Percentiles rank a stretch among this genome's conserved stretches.
These are phyloP conservation scores for Palythoa caribaeorum DNA, from an alignment of 92 coral and sea anemone genomes.

Conservation along the genomic window DNA sequence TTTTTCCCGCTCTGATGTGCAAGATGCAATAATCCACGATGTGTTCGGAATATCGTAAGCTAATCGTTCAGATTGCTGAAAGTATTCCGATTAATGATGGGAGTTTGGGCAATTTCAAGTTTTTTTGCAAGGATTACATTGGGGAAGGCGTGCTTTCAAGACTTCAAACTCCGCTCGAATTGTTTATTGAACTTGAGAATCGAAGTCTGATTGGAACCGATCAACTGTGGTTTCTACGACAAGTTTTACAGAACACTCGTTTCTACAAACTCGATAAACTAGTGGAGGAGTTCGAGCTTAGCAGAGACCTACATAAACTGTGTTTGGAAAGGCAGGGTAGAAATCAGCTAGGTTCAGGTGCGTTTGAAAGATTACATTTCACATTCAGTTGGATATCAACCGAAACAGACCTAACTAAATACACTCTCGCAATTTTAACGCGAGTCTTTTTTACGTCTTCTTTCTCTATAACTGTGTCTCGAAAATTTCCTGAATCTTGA, in stretches of 20 bases:
- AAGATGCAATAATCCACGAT: background rate
- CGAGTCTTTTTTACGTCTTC: too few species aligned
- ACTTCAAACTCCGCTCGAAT: background rate
- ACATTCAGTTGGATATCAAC: too few species aligned
- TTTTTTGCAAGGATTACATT: conserved; percentile 15
- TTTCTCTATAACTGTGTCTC: too few species aligned
- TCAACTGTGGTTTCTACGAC: conserved; percentile 1
- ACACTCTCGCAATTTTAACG: too few species aligned
- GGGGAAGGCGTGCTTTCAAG: conserved; percentile 2
- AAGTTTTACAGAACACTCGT: background rate
- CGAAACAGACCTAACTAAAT: too few species aligned
- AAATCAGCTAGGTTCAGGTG: background rate
- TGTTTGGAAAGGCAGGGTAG: background rate
- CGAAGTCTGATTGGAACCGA: conserved; percentile 9
- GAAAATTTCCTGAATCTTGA: too few species aligned
- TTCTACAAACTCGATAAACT: conserved; percentile 26
- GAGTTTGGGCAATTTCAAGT: conserved; percentile 4
- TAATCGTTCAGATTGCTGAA: conserved; percentile 27
- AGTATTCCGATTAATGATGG: conserved; percentile 16
- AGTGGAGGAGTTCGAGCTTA: conserved; percentile 25
- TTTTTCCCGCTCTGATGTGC: background rate
- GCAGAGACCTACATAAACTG: conserved; percentile 17
- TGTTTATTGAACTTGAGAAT: conserved; percentile 24
- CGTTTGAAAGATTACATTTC: too few species aligned
- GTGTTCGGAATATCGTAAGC: conserved; percentile 10